phyloP scores from a whole-genome alignment of 53 echinoderm and acorn worm genomes.

The Stichopus horrens region DNA sequence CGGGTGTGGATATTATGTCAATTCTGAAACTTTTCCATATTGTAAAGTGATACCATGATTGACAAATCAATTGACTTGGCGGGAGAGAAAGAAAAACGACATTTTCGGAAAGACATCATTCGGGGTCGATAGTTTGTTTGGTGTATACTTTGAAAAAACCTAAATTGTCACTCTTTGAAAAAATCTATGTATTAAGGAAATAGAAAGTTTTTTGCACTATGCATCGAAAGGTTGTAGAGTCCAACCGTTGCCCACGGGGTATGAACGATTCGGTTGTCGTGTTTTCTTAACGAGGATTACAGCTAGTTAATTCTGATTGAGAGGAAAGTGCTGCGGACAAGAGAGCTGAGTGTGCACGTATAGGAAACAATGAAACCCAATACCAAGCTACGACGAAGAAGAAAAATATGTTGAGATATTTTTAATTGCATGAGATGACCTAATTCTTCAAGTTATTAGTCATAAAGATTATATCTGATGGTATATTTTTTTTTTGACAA shows the following conservation, averaged over 20 bases:
- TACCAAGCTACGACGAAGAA: neutral
- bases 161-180: constrained; percentile 1
- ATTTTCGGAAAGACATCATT: neutral
- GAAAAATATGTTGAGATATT: neutral
- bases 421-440: neutral
- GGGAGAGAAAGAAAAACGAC: neutral
- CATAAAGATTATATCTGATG: neutral
- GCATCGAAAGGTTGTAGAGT: too few relatives aligned
- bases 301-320: neutral
- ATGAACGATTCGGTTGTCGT: neutral
- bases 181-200: neutral
- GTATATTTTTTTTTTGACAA: too few relatives aligned
- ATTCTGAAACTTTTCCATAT: constrained; percentile 1
- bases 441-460: neutral
- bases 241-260: neutral
- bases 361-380: neutral
- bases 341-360: neutral
- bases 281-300: neutral
- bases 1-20: constrained; percentile 36
- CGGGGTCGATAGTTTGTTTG: neutral
- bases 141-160: neutral
- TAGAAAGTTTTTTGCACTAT: too few relatives aligned
- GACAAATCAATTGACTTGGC: constrained; percentile 10
- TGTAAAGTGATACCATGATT: constrained; percentile 22
- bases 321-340: neutral